Conservation (phyloP, 2,797 vertebrate genomes). For the Eptatretus atami region DNA sequence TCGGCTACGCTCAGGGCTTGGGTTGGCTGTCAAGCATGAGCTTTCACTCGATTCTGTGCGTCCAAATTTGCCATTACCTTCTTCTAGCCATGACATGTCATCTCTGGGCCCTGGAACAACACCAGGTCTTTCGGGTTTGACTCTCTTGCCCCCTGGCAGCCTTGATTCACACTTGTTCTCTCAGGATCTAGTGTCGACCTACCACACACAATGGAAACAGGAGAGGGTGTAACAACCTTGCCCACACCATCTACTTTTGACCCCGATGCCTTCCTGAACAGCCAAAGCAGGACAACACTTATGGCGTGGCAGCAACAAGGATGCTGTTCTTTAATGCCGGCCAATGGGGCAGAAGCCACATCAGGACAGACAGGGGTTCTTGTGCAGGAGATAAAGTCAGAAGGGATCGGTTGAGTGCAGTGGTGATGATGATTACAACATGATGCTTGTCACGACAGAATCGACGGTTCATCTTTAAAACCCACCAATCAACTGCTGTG, state of each 20-base stretch:
- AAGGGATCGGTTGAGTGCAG: conserved; percentile 1
- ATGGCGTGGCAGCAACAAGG: conserved; percentile 28
- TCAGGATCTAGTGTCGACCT: neutral
- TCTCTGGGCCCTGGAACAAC: conserved; percentile 1
- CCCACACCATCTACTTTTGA: conserved; percentile 95
- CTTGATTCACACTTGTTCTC: conserved; percentile 11
- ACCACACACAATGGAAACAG: conserved; percentile 11
- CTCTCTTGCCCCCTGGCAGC: conserved; percentile 32
- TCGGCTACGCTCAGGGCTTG: conserved; percentile 31
- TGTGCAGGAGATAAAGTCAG: conserved; percentile 1
- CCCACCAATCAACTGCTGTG: conserved; percentile 1
- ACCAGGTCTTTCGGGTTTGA: neutral
- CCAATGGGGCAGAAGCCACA: neutral
- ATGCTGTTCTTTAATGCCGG: conserved; percentile 3
- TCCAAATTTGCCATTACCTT: neutral
- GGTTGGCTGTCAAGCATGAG: conserved; percentile 37
- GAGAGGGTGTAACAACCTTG: conserved; percentile 41
- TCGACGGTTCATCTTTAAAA: neutral
- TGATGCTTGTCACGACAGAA: conserved; percentile 5
- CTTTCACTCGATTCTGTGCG: conserved; percentile 9
- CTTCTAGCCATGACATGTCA: neutral
- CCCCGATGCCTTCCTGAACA: conserved; percentile 98
- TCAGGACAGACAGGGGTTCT: neutral
- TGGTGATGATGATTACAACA: neutral
- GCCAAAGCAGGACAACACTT: conserved; percentile 96